phyloP scores from a whole-genome alignment of 2,113 vertebrate species.

The Peromyscus polionotus region DNA sequence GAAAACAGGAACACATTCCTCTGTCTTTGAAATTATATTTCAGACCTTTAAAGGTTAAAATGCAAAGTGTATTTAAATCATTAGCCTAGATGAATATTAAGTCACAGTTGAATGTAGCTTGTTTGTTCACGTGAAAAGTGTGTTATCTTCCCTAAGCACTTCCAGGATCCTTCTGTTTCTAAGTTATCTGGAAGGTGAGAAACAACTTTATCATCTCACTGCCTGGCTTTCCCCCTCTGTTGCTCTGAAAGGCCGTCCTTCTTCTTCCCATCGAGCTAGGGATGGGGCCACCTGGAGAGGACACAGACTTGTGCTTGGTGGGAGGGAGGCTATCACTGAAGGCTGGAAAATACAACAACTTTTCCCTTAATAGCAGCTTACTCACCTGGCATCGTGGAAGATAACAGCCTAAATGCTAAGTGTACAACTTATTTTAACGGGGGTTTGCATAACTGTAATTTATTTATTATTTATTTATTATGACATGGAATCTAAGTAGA shows the following conservation, averaged over 20 bases:
- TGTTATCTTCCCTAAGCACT: not conserved
- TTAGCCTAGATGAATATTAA: not conserved
- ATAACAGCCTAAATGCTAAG: constrained; percentile 4
- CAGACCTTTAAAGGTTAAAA: not conserved
- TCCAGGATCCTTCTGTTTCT: not conserved
- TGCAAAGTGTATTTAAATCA: constrained; percentile 9
- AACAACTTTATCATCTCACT: not conserved
- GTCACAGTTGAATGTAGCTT: constrained; percentile 29
- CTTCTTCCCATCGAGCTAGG: not conserved
- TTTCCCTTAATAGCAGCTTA: not conserved
- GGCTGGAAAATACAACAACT: not conserved
- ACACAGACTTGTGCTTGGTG: not conserved
- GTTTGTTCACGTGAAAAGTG: not conserved
- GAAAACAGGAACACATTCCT: constrained; percentile 16
- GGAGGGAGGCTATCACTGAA: not conserved
- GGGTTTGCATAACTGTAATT: constrained; percentile 43
- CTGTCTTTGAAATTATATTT: constrained; percentile 5
- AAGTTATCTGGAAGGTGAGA: not conserved
- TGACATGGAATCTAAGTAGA: not conserved
- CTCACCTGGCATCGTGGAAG: not conserved
- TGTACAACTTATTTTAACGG: constrained; percentile 16
- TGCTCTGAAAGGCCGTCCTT: not conserved
- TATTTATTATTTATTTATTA: not conserved
- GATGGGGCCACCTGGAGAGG: not conserved
- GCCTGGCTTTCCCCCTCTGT: not conserved